Conservation (phyloP, 2,797 vertebrate species). For the Microchirus variegatus region DNA sequence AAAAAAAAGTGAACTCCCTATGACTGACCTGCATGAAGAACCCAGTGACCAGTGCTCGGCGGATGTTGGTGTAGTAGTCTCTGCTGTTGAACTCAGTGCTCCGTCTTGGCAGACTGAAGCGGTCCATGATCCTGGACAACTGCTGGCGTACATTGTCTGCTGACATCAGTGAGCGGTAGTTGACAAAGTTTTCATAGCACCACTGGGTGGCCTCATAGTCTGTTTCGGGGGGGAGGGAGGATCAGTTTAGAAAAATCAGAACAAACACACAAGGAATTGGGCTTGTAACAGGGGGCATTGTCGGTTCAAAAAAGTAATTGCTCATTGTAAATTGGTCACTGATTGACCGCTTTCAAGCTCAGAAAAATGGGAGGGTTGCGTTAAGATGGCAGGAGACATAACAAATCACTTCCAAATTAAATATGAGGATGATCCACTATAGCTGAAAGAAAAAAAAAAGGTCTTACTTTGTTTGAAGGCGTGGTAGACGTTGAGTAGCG, state of each 20-base stretch:
- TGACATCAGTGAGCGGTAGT: slow-evolving; percentile 99
- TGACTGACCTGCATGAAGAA: slow-evolving; percentile 95
- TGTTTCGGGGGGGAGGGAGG: slow-evolving; percentile 63
- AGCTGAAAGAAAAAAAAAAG: neutral
- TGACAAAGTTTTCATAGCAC: slow-evolving; percentile 99
- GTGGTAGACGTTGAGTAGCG: slow-evolving; percentile 97
- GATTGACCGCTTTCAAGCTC: too few relatives aligned
- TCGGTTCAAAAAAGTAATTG: too few relatives aligned
- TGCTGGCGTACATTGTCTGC: slow-evolving; percentile 98
- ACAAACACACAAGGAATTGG: too few relatives aligned
- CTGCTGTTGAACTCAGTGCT: slow-evolving; percentile 96
- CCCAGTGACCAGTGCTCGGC: slow-evolving; percentile 94
- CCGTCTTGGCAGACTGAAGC: slow-evolving; percentile 94
- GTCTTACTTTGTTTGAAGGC: slow-evolving; percentile 96
- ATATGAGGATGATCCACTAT: too few relatives aligned
- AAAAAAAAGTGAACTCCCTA: neutral
- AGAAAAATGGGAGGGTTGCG: too few relatives aligned
- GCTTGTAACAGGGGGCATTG: too few relatives aligned
- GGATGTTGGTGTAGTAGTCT: slow-evolving; percentile 97
- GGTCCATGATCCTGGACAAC: slow-evolving; percentile 98
- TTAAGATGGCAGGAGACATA: too few relatives aligned
- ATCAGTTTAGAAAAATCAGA: accelerated
- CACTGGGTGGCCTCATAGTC: slow-evolving; percentile 97
- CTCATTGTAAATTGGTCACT: too few relatives aligned
- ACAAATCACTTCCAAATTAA: too few relatives aligned